Evolutionary conservation across 2,888 invertebrate species (phyloP), one percentile per base, ranked within the genome.

Genomic region (Parnassius glacialis): DNA sequence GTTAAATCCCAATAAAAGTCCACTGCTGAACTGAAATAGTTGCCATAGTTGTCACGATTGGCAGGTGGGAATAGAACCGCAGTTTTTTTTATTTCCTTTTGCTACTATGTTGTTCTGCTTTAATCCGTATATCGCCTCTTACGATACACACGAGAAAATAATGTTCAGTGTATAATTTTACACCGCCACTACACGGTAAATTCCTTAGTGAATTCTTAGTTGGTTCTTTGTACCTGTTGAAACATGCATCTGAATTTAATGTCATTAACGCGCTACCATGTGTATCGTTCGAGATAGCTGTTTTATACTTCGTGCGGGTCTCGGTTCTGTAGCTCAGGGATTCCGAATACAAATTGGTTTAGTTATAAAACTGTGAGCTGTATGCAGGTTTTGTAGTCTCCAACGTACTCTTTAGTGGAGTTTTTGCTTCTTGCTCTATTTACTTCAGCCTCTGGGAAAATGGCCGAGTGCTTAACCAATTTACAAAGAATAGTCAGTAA

Each of bases 281-380:
- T 58, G 59, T 66, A 68, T 65, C 59, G 64, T 64, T 62, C 53
- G 62, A 68, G 67, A 66, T 70, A 67, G 65, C 65, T 63, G 57
- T 64, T 66, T 67, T 65, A 59, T 61, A 57, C 66, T 63, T 62
- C 62, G 65, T 65, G 64, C 62, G 65, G 65, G 59, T 55, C 58
- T 66, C 64, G 65, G 64, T 65, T 65, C 64, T 60, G 70, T 68
- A 69, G 76, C 74, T 74, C 64, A 70, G 79, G 80, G 85, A 84
- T 79, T 80, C 79, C 70, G 83, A 79, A 84, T 84, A 85, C 85
- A 86, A 87, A 88, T 85, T 78, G 85, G 75, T 83, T 85, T 83
- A 83, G 87, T 87, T 87, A 81, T 80, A 85, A 85, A 87, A 87
- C 83, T 81, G 75, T 74, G 71, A 75, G 69, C 74, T 77, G 76